These are phyloP conservation scores for Synaphobranchus kaupii DNA, from an alignment of 2,797 vertebrate species.

Conservation along the genomic window DNA sequence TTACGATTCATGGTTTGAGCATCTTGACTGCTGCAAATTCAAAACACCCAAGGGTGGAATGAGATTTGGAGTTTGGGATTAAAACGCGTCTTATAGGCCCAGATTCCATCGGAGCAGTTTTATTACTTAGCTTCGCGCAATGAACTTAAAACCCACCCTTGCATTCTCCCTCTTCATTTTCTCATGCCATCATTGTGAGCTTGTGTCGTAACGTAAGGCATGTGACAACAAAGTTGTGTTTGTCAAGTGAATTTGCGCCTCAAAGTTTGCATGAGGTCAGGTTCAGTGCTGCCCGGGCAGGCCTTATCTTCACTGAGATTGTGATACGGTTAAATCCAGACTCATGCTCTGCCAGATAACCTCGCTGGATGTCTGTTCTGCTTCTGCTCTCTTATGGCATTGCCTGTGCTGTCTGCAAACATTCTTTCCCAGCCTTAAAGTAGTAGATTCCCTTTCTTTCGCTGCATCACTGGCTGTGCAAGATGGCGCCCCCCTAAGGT, in stretches of 20 bases:
- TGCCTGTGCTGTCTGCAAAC: no score
- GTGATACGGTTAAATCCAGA: background rate
- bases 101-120: background rate
- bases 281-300: no score
- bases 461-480: background rate
- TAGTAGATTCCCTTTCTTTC: background rate
- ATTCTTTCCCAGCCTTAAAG: background rate
- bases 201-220: no score
- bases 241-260: no score
- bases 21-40: background rate
- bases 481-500: background rate
- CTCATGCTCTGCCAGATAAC: background rate
- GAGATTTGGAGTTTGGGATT: background rate
- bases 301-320: background rate
- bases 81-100: background rate
- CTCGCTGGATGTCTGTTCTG: background rate
- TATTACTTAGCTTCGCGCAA: background rate
- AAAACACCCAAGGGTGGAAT: background rate
- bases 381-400: no score
- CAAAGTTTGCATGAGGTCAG: background rate
- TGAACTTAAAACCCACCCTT: background rate
- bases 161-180: background rate
- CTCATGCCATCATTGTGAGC: no score
- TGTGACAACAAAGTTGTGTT: no score
- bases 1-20: background rate